These are phyloP conservation scores for Nesidiocoris tenuis DNA, from an alignment of 2,888 invertebrate genomes.

Conservation along the genomic window DNA sequence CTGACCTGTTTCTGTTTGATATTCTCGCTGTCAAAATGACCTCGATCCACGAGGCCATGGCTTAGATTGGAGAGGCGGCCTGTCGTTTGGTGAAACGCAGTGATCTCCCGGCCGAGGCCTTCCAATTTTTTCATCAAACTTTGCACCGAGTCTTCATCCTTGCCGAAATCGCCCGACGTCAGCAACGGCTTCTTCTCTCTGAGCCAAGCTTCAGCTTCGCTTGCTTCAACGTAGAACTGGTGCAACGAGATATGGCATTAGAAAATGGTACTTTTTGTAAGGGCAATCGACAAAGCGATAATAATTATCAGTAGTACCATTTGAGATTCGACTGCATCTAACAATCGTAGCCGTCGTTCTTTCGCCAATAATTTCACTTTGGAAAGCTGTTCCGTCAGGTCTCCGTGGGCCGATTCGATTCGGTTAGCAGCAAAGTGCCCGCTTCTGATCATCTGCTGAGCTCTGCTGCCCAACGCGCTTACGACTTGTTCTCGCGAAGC, in stretches of 20 bases:
- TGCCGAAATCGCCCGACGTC: slow-evolving; percentile 76
- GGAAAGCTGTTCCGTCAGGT: slow-evolving; percentile 68
- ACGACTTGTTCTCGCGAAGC: slow-evolving; percentile 83
- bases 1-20: slow-evolving; percentile 65
- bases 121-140: slow-evolving; percentile 81
- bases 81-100: slow-evolving; percentile 72
- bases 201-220: slow-evolving; percentile 92
- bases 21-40: slow-evolving; percentile 78
- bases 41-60: slow-evolving; percentile 66
- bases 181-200: slow-evolving; percentile 76
- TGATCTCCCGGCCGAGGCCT: slow-evolving; percentile 76
- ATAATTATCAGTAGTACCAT: no score
- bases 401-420: slow-evolving; percentile 67
- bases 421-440: slow-evolving; percentile 81
- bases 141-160: slow-evolving; percentile 88
- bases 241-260: no score
- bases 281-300: slow-evolving; percentile 47
- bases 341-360: slow-evolving; percentile 68
- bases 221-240: slow-evolving; percentile 83
- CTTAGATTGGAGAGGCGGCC: slow-evolving; percentile 69
- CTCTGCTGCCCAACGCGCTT: slow-evolving; percentile 69
- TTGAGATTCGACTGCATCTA: slow-evolving; percentile 81
- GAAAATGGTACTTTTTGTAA: no score
- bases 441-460: slow-evolving; percentile 74
- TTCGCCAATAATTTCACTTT: slow-evolving; percentile 72